Base-by-base conservation (phyloP, 2,888 invertebrate genomes). In the Habrosyne pyritoides region DNA sequence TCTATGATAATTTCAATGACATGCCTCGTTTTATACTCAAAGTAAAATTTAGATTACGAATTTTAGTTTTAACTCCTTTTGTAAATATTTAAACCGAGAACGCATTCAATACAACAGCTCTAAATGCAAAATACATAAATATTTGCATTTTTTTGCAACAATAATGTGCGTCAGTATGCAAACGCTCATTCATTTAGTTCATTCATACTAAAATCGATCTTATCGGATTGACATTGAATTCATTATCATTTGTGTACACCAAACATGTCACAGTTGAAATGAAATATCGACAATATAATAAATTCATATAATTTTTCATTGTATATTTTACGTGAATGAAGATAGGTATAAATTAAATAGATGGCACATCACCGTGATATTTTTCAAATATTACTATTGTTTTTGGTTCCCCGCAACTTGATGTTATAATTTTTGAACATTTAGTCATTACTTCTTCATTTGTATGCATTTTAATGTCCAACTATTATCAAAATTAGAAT, bases 341-440 rank as follows among this genome's bases (percentile, higher is more conserved):
- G 66, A 59, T 56, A n/a, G n/a, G n/a, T 64, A 69, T 62, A 65
- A n/a, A n/a, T 76, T 79, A 83, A 71, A 76, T 79, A 84, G 78
- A 87, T 86, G 87, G 85, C 86, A 86, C 86, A 75, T 81, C 69
- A 72, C 62, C 75, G 71, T 77, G 74, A 79, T 74, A 72, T 63
- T 66, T 55, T 59, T 75, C 50, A 28, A 28, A 28, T 42, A 42
- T 42, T 42, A 18, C 18, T 42, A 28, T 30, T 50, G 8, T 0
- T 76, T 81, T 30, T 89, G 87, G 89, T 87, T 87, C 89, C 81
- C 88, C 84, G 77, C 75, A 79, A 77, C 81, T 81, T 82, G 75
- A 82, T 69, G 71, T 57, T 18, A 18, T 42, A 36, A 14, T 14
- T 7, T 3, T 2, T n/a, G 36, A 12, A 33, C 3, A n/a, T 33